Conservation (phyloP, 2,888 invertebrate species). For the Lordiphosa andalusiaca region DNA sequence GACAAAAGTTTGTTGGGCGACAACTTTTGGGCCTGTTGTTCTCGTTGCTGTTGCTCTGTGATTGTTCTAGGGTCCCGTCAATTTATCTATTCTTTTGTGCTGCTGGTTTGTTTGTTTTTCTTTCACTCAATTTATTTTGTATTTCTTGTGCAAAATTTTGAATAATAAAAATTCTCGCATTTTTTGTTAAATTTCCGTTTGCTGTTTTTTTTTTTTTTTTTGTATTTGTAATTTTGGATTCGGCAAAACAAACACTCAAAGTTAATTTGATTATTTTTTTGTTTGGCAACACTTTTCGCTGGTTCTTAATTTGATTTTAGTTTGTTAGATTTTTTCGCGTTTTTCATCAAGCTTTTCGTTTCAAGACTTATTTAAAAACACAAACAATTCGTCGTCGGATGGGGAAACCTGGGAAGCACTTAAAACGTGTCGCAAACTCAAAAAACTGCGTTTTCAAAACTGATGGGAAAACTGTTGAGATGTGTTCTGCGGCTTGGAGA, state of each 20-base stretch:
- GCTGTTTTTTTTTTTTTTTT: conserved; percentile 17
- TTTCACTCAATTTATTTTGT: conserved; percentile 65
- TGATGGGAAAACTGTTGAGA: conserved; percentile 3
- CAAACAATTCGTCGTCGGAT: conserved; percentile 45
- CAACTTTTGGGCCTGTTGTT: conserved; percentile 19
- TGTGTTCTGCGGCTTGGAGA: conserved; percentile 19
- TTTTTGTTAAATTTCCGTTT: conserved; percentile 38
- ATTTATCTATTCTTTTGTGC: conserved; percentile 21
- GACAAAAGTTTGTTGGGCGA: conserved; percentile 8
- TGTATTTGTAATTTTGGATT: conserved; percentile 26
- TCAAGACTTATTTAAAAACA: conserved; percentile 64
- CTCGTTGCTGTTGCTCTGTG: not conserved
- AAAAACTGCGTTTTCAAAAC: conserved; percentile 37
- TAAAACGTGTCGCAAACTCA: conserved; percentile 73
- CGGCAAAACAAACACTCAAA: conserved; percentile 30
- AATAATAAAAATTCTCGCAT: conserved; percentile 65
- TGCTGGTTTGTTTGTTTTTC: conserved; percentile 22
- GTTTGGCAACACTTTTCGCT: conserved; percentile 20
- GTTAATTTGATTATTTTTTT: conserved; percentile 16
- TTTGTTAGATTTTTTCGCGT: conserved; percentile 54
- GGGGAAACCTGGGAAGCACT: conserved; percentile 65
- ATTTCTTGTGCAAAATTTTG: conserved; percentile 69
- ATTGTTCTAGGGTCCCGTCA: conserved; percentile 8
- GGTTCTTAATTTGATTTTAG: conserved; percentile 14
- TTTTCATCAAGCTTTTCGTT: conserved; percentile 54